Conservation (phyloP, 2,797 vertebrate species). For the Sitta carolinensis region DNA sequence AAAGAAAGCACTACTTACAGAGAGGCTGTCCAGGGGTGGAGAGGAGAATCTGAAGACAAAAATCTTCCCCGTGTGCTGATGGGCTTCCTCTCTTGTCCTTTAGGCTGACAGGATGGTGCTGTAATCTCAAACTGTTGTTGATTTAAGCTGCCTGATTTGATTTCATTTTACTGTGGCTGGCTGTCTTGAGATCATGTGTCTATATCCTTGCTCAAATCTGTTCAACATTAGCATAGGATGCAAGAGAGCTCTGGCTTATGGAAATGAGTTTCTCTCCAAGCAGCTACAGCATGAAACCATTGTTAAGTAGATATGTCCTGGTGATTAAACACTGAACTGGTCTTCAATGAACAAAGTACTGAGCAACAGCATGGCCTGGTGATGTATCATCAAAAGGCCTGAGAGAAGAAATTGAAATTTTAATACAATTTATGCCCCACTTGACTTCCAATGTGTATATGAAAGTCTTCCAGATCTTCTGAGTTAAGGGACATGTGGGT, state of each 20-base stretch:
- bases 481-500: background rate
- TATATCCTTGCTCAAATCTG: background rate
- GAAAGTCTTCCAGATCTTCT: background rate
- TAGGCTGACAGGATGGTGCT: background rate
- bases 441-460: background rate
- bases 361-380: background rate
- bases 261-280: background rate
- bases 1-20: constrained; percentile 51
- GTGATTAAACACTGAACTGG: background rate
- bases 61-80: background rate
- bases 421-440: background rate
- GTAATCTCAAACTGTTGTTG: background rate
- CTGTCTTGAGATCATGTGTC: background rate
- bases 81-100: background rate
- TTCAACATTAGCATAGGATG: background rate
- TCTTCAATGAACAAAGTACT: background rate
- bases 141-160: background rate
- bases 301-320: background rate
- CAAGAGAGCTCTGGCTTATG: background rate
- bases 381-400: background rate
- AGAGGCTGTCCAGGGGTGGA: background rate
- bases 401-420: background rate
- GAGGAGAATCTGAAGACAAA: background rate
- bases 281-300: background rate
- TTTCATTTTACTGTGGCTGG: background rate